Percentiles rank a stretch among this genome's conserved stretches.
Conservation (phyloP, 2,113 vertebrate genomes). For the Gymnocephalus cernua region DNA sequence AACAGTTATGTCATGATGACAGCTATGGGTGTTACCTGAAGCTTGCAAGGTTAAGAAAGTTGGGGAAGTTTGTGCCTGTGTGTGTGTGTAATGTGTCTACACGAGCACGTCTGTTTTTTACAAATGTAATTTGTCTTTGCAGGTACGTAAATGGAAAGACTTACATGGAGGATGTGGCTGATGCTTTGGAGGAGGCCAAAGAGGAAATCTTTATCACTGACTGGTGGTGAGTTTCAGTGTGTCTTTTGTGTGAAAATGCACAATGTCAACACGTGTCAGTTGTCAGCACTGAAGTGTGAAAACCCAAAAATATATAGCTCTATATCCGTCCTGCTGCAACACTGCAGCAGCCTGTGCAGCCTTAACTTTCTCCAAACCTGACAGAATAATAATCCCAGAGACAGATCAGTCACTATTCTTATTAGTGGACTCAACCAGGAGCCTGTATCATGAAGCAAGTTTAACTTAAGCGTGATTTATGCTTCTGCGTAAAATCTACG, state of each 20-base stretch:
- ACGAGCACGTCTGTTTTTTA: neutral
- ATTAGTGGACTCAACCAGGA: neutral
- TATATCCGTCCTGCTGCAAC: neutral
- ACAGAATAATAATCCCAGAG: neutral
- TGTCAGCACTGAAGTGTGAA: conserved; percentile 2
- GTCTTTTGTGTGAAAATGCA: neutral
- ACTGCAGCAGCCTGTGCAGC: neutral
- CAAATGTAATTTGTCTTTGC: conserved; percentile 36
- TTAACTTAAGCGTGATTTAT: neutral
- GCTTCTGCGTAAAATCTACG: too few relatives aligned
- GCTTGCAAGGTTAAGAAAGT: neutral
- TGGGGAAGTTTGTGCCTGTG: neutral
- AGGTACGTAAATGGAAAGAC: conserved; percentile 98
- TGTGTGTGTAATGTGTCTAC: neutral
- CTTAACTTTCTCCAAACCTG: neutral
- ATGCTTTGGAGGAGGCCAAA: conserved; percentile 94
- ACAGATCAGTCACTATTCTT: neutral
- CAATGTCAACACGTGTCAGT: neutral
- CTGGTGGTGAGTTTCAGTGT: conserved; percentile 91
- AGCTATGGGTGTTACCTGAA: neutral
- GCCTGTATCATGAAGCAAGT: neutral
- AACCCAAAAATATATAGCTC: neutral
- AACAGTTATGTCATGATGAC: conserved; percentile 20
- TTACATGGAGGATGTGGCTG: conserved; percentile 96
- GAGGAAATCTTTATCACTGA: conserved; percentile 99